Base-by-base conservation (phyloP, 2,888 invertebrate genomes). In the Pachycephus smyrnensis region DNA sequence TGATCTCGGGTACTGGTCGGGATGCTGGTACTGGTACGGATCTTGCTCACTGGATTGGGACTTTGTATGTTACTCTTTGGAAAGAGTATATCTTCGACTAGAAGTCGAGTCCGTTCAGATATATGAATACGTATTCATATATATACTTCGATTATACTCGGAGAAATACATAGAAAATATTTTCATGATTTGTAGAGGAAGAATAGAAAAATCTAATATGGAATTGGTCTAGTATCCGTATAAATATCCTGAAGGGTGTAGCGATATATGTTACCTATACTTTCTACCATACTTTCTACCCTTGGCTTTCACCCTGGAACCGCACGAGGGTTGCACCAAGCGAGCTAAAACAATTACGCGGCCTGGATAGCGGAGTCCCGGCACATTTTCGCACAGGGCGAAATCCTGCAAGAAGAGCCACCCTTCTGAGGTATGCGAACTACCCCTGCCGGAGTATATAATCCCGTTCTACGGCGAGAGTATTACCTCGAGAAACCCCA, bases 331-430 rank as follows among this genome's bases (percentile, higher is more conserved):
- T 55, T 23, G 23, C 55, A 9, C 55, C 55, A 23, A 23, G 84
- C 83, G 82, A 87, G 86, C 88, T 86, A 88, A 90, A 88, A 89
- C 89, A 89, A 88, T 88, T 88, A 89, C 87, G 85, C 86, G 84
- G 85, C 81, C 86, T 83, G 31, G 31, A 31, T 85, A 81, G 79
- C 82, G 83, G 82, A 82, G 83, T 83, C 84, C 84, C 76, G 84
- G 84, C 73, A 83, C 86, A 86, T 88, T 89, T 87, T 85, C 88
- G 84, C 84, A 84, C 87, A 23, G 23, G 86, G 83, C 81, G 75
- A 81, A 84, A 86, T 83, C 84, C 83, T 83, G 83, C 81, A 86
- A 85, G 81, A 83, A 82, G 81, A 73, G 36, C 82, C 80, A 83
- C 83, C 88, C 85, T 85, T 83, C 71, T 84, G 82, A 86, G 86